A percentile compares a stretch with the other conserved stretches of the same genome.
These are phyloP conservation scores for Delia radicum DNA, from an alignment of 1,140 invertebrate genomes.

Conservation along the genomic window DNA sequence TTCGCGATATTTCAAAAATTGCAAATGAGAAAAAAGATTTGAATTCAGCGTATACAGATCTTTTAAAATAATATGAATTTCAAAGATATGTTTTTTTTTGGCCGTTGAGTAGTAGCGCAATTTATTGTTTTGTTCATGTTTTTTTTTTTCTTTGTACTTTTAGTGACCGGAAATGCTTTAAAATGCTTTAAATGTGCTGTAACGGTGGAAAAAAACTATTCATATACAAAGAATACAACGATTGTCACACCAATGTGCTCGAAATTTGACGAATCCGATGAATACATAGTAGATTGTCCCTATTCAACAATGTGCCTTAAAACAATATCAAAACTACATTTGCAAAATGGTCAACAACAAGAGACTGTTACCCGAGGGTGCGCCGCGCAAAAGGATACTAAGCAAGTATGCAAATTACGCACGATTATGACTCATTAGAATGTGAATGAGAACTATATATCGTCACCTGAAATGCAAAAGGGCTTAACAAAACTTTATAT, in stretches of 20 bases:
- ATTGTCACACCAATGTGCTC: conserved; percentile 65
- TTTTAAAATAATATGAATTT: no score
- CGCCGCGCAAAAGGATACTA: conserved; percentile 68
- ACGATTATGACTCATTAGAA: background rate
- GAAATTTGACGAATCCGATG: conserved; percentile 68
- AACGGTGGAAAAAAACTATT: conserved; percentile 53
- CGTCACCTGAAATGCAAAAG: no score
- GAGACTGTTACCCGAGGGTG: conserved; percentile 70
- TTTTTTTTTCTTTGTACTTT: conserved; percentile 26
- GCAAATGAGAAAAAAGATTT: no score
- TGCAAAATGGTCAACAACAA: conserved; percentile 65
- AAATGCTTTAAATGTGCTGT: conserved; percentile 72
- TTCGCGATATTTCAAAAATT: no score
- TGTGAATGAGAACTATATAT: no score
- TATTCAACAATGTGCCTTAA: conserved; percentile 81
- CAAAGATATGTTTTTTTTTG: no score
- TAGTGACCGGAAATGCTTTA: conserved; percentile 28
- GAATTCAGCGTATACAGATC: no score
- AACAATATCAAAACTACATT: conserved; percentile 63
- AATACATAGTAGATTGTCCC: conserved; percentile 72
- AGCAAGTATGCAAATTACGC: conserved; percentile 50
- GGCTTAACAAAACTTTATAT: no score
- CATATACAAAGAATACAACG: conserved; percentile 38
- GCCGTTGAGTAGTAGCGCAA: background rate
- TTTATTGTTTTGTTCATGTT: background rate